Base-by-base conservation (phyloP, 2,113 vertebrate species). In the Leptobrachium leishanense region DNA sequence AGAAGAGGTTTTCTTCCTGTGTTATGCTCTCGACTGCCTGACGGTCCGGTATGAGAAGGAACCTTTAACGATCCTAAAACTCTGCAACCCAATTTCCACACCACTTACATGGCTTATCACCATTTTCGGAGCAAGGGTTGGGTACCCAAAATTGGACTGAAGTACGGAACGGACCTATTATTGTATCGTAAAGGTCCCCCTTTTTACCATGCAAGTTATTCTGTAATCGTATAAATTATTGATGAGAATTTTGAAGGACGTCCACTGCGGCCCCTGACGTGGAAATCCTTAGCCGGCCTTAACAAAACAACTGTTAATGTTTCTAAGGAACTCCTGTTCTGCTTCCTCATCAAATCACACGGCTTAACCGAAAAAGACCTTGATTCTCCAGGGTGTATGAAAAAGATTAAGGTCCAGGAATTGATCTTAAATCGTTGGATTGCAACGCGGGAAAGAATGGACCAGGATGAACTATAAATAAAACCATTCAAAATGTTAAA, bases 141-240 rank as follows among this genome's bases (percentile, higher is more conserved):
- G 97, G 94, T 99, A 70, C 96, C 97, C 72, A 98, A 99, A 86
- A 87, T 89, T 0, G 97, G 97, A 3, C 87, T 97, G 80, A 99
- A 99, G 84, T 99, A 99, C 0, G 97, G 97, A 5, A 93, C 94
- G 0, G 95, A 99, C 82, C 84, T 99, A n/a, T n/a, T n/a, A n/a
- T n/a, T n/a, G n/a, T n/a, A n/a, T n/a, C n/a, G n/a, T n/a, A n/a
- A n/a, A n/a, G n/a, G n/a, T 53, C 8, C 42, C 10, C n/a, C 69
- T 2, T 72, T 13, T 5, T n/a, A n/a, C n/a, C 15, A n/a, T 83
- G 78, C 8, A 85, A 99, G 98, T 83, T 99, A 98, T 70, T 99
- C 98, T 0, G 95, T 99, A 75, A 92, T 98, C 8, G 87, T 95
- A 8, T 95, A 99, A 84, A 75, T 90, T 1, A 90, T 90, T 1